phyloP scores from a whole-genome alignment of 2,888 invertebrate species.

The Stenurella melanura region DNA sequence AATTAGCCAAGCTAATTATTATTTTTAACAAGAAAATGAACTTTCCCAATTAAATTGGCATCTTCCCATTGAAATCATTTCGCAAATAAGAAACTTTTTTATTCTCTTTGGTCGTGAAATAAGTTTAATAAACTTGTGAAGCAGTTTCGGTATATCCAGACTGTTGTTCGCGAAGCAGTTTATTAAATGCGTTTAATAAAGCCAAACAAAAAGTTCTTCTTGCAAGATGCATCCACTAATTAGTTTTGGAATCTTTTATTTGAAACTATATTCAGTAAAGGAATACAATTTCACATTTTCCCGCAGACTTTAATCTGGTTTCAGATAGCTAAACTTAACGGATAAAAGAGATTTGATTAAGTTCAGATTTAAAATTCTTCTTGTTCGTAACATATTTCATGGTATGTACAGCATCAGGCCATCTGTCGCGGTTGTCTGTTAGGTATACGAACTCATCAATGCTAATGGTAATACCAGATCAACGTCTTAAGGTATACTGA shows the following conservation, averaged over 20 bases:
- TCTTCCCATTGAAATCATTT: slow-evolving; percentile 7
- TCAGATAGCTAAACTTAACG: too few relatives aligned
- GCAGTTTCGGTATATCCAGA: neutral
- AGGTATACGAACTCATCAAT: too few relatives aligned
- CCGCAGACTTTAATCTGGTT: too few relatives aligned
- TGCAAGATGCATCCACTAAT: slow-evolving; percentile 8
- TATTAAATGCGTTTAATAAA: slow-evolving; percentile 22
- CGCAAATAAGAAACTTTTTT: slow-evolving; percentile 1
- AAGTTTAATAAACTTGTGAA: slow-evolving; percentile 18
- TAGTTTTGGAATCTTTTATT: neutral
- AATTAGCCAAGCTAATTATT: neutral
- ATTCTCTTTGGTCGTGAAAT: neutral
- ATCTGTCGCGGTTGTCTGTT: too few relatives aligned
- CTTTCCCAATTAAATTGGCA: neutral
- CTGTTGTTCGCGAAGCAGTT: slow-evolving; percentile 3
- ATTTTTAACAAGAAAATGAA: neutral
- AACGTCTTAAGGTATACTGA: too few relatives aligned
- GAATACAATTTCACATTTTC: too few relatives aligned
- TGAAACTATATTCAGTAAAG: too few relatives aligned
- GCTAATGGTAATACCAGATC: too few relatives aligned
- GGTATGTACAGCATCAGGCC: too few relatives aligned
- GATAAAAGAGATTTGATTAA: too few relatives aligned
- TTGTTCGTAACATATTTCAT: too few relatives aligned
- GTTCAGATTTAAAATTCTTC: too few relatives aligned
- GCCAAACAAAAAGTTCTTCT: slow-evolving; percentile 19